Evolutionary conservation across 2,113 vertebrate species (phyloP), one percentile per base, ranked within the genome.

Genomic region (Pachycephala philippinensis): DNA sequence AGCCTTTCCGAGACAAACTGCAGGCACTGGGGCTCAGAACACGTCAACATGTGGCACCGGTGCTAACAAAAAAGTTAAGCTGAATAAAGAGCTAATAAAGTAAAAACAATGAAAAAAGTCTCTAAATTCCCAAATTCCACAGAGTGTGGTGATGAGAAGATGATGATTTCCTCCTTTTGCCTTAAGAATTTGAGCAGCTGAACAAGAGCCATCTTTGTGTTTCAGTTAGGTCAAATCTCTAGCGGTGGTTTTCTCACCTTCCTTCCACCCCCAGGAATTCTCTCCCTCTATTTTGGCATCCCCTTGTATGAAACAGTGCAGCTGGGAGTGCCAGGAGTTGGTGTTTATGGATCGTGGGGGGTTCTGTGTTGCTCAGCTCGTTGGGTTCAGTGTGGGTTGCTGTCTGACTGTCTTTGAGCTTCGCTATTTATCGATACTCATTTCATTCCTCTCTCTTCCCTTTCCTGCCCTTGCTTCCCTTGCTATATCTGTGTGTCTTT

Each of bases 401-500:
- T 98, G 98, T 98, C 98, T 98, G 88, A 98, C 97, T 98, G 98
- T 98, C 97, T 98, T 95, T 89, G 92, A 97, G 98, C 98, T 95
- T 96, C 95, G 95, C 98, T 98, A 63, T 95, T 98, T 93, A 93
- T 94, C 95, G 27, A 98, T 95, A 98, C 98, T 98, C 98, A 98
- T 98, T 64, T 98, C 98, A 97, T 95, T 97, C 98, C 98, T 98
- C 97, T 98, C 98, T 98, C 97, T 98, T 98, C 98, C 98, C 98
- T 98, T 97, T 98, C 98, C 98, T 96, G 84, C 98, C 98, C 98
- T 97, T 98, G 98, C 98, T 98, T 98, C 98, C 98, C 97, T 98
- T 98, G 98, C 98, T 98, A 95, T 98, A 98, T 98, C 98, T 98
- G 98, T 98, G 98, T 98, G 98, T 98, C 98, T 98, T 98, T 98